Percentiles rank a stretch among this genome's conserved stretches.
Conservation (phyloP, 2,797 vertebrate species). For the Pitangus sulphuratus region DNA sequence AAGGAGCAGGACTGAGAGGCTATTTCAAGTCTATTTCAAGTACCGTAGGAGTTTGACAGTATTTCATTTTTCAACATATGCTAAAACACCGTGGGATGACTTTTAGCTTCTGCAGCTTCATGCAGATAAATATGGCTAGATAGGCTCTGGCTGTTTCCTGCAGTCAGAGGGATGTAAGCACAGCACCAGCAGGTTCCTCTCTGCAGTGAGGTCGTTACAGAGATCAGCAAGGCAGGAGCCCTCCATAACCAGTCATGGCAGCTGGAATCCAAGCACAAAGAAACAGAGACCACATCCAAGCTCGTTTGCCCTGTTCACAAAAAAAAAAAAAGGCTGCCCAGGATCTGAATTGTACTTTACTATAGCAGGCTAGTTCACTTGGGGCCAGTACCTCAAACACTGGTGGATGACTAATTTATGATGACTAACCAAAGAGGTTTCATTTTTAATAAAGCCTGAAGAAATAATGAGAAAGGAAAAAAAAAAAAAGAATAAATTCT, state of each 20-base stretch:
- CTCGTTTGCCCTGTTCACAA: neutral
- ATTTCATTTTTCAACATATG: conserved; percentile 56
- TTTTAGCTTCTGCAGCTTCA: conserved; percentile 33
- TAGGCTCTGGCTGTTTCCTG: conserved; percentile 32
- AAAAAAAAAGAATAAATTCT: neutral
- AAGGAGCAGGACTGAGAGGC: conserved; percentile 35
- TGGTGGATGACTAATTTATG: conserved; percentile 28
- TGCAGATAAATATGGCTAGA: conserved; percentile 42
- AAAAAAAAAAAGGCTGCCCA: neutral
- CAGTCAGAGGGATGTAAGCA: conserved; percentile 21
- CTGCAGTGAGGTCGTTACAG: neutral
- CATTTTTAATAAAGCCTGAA: conserved; percentile 30
- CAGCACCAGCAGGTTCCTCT: conserved; percentile 5
- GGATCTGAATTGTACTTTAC: neutral
- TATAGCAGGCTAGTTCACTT: conserved; percentile 10
- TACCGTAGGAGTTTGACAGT: conserved; percentile 60
- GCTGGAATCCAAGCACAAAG: conserved; percentile 22
- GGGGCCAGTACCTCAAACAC: neutral
- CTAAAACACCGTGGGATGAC: conserved; percentile 44
- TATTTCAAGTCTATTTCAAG: conserved; percentile 62
- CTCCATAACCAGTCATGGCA: neutral
- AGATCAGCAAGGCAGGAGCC: neutral
- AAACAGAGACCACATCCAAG: neutral
- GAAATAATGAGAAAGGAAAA: conserved; percentile 6
- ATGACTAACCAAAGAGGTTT: conserved; percentile 9